Conservation (phyloP, 1,140 invertebrate genomes). For the Trypoxylus dichotomus region DNA sequence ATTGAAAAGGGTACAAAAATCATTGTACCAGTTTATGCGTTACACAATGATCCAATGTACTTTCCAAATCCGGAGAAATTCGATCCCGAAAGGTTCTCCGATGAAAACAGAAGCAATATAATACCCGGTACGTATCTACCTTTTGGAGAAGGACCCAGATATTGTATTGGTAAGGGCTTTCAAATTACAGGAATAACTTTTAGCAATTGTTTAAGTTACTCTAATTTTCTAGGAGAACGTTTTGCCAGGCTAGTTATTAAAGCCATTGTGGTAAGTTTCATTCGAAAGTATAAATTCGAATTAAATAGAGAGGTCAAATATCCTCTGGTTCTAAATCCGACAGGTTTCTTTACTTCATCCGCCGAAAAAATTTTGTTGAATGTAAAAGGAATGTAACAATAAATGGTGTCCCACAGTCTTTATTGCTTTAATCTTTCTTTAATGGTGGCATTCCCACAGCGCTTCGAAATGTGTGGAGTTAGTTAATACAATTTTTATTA, state of each 20-base stretch:
- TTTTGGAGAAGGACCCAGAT: not conserved
- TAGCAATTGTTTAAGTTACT: too few relatives aligned
- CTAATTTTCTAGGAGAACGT: not conserved
- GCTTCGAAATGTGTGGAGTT: too few relatives aligned
- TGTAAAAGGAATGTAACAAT: not conserved
- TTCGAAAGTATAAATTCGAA: not conserved
- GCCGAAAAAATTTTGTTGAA: not conserved
- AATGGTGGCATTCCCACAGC: too few relatives aligned
- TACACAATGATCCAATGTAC: not conserved
- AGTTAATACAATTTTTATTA: too few relatives aligned
- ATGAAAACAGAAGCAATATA: not conserved
- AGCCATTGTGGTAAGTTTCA: not conserved
- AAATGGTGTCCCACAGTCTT: too few relatives aligned
- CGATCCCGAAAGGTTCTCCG: not conserved
- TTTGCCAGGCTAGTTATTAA: not conserved
- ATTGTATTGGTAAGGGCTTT: constrained; percentile 9
- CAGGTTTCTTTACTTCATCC: not conserved
- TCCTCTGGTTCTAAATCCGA: not conserved
- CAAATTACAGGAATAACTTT: too few relatives aligned
- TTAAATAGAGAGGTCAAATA: not conserved
- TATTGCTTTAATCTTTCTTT: too few relatives aligned
- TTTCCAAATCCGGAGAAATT: not conserved
- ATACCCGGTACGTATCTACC: not conserved
- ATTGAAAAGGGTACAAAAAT: not conserved
- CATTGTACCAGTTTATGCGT: not conserved